Conservation (phyloP, 2,797 vertebrate genomes). For the Onychomys leucogaster region DNA sequence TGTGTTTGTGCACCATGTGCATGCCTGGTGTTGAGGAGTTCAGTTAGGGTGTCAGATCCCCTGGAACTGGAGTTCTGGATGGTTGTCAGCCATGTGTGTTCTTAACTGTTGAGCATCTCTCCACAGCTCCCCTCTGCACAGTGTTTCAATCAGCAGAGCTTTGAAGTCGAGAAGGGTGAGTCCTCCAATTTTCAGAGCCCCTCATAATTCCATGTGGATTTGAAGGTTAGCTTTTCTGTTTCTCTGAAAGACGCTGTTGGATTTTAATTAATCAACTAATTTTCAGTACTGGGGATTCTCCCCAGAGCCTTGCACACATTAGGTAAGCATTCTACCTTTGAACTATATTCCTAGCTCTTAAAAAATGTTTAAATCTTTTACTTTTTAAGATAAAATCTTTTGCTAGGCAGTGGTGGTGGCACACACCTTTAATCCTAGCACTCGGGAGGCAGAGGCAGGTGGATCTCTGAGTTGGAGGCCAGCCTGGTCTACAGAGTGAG, state of each 20-base stretch:
- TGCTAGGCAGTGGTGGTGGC: no score
- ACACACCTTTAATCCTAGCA: no score
- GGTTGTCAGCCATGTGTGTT: background rate
- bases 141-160: conserved; percentile 39
- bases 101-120: background rate
- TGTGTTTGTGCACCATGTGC: background rate
- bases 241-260: conserved; percentile 32
- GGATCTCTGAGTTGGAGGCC: no score
- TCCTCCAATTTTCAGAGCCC: background rate
- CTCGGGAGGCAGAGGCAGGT: no score
- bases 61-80: background rate
- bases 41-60: no score
- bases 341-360: no score
- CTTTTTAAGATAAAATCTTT: background rate
- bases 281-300: background rate
- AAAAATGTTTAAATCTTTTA: background rate
- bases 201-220: conserved; percentile 8
- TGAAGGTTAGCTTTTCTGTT: conserved; percentile 30
- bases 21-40: background rate
- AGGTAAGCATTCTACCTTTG: background rate
- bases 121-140: background rate
- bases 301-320: background rate
- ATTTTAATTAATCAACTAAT: background rate
- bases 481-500: no score
- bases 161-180: background rate